These are phyloP conservation scores for Eulemur albifrons DNA, from an alignment of 2,797 vertebrate genomes.

Conservation along the genomic window DNA sequence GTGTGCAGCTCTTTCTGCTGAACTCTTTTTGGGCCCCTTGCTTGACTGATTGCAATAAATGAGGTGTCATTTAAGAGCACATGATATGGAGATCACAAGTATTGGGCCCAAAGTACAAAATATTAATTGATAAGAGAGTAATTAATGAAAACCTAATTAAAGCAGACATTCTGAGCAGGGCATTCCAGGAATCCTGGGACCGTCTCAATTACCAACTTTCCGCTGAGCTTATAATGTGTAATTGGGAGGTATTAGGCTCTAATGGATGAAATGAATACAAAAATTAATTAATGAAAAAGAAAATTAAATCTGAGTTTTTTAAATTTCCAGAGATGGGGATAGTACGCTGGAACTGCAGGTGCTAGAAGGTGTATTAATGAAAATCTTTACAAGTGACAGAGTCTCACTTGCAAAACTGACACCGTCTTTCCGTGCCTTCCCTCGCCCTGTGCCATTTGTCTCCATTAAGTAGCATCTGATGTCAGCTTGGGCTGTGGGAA, in stretches of 20 bases:
- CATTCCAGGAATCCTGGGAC: constrained; percentile 64
- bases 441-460: constrained; percentile 9
- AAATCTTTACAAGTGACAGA: constrained; percentile 32
- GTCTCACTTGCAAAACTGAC: background rate
- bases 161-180: constrained; percentile 49
- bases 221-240: constrained; percentile 68
- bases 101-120: constrained; percentile 47
- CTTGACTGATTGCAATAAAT: constrained; percentile 62
- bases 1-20: background rate
- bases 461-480: constrained; percentile 34
- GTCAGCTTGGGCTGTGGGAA: background rate
- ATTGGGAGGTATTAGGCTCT: constrained; percentile 72
- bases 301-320: constrained; percentile 73
- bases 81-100: constrained; percentile 43
- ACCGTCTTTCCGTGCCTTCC: background rate
- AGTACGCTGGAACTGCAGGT: background rate
- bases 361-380: constrained; percentile 32
- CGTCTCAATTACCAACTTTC: constrained; percentile 62
- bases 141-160: constrained; percentile 80
- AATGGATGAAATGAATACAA: constrained; percentile 74
- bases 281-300: constrained; percentile 79
- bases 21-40: constrained; percentile 4
- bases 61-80: constrained; percentile 60
- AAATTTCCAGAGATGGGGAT: constrained; percentile 37
- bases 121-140: constrained; percentile 79